Evolutionary conservation across 2,797 vertebrate species (phyloP).

Genomic region (Urosaurus nigricauda): DNA sequence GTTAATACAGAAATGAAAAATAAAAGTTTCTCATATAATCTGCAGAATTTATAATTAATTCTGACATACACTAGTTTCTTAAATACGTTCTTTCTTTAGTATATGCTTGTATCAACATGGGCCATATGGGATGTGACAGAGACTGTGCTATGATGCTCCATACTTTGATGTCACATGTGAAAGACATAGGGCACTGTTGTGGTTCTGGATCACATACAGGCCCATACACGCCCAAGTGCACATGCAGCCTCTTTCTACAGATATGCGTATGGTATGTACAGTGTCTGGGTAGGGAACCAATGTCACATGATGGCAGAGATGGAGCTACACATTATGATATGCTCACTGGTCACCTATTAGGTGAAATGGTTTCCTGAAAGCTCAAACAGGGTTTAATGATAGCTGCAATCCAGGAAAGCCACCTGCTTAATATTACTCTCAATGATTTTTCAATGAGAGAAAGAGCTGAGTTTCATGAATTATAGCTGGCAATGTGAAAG

Average conservation of each 20-base stretch:
- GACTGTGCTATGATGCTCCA: too few species aligned
- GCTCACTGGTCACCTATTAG: too few species aligned
- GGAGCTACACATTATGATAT: too few species aligned
- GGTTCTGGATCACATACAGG: too few species aligned
- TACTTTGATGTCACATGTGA: too few species aligned
- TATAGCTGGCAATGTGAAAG: background rate
- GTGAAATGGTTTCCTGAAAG: too few species aligned
- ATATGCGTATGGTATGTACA: too few species aligned
- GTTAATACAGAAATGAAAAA: conserved; percentile 6
- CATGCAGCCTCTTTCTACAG: too few species aligned
- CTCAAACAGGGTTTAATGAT: background rate
- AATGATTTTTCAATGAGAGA: background rate
- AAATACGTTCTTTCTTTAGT: background rate
- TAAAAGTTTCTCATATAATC: background rate
- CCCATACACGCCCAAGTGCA: too few species aligned
- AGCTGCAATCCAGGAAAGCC: background rate
- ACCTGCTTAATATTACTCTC: background rate
- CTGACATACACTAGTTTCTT: background rate
- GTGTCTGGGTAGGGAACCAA: too few species aligned
- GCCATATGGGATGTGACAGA: background rate
- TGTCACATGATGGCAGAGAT: too few species aligned
- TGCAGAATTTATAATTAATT: background rate
- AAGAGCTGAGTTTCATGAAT: background rate
- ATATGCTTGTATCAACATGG: background rate
- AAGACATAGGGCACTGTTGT: too few species aligned